Percentiles rank a stretch among this genome's conserved stretches.
Evolutionary conservation across 2,797 vertebrate species (phyloP).

Genomic region (Thunnus albacares): DNA sequence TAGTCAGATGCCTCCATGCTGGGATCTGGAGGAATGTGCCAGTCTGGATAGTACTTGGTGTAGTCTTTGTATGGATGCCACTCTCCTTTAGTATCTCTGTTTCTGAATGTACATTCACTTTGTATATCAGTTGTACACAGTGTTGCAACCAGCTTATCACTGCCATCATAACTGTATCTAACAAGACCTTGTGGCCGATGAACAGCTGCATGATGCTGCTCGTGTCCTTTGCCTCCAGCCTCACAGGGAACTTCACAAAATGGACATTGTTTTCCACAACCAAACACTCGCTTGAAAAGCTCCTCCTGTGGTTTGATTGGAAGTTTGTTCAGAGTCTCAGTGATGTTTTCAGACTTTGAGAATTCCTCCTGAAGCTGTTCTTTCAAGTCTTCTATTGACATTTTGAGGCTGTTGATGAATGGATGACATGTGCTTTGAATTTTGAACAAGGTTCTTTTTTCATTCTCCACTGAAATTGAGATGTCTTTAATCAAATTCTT

Average conservation of each 20-base stretch:
- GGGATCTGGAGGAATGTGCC: conserved; percentile 71
- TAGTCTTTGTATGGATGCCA: conserved; percentile 49
- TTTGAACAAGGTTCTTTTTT: too few relatives aligned
- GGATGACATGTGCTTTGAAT: too few relatives aligned
- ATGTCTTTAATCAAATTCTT: too few relatives aligned
- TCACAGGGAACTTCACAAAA: conserved; percentile 81
- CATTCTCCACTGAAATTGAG: too few relatives aligned
- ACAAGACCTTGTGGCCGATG: conserved; percentile 71
- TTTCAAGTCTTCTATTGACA: too few relatives aligned
- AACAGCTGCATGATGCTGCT: conserved; percentile 61
- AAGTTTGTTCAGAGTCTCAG: too few relatives aligned
- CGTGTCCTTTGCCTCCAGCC: conserved; percentile 67
- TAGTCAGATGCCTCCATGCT: conserved; percentile 68
- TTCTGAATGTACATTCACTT: accelerated
- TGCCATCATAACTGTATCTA: accelerated
- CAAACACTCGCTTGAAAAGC: conserved; percentile 47
- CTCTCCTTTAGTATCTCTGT: accelerated
- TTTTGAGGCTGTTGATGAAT: too few relatives aligned
- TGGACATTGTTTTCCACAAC: conserved; percentile 74
- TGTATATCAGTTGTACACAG: conserved; percentile 67
- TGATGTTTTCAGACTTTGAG: too few relatives aligned
- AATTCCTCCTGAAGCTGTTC: too few relatives aligned
- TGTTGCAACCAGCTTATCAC: accelerated
- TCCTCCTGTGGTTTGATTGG: too few relatives aligned
- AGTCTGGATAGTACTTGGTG: conserved; percentile 55